Percentiles rank a stretch among this genome's conserved stretches.
phyloP scores from a whole-genome alignment of 1,140 invertebrate species.

The Leptopilina clavipes region DNA sequence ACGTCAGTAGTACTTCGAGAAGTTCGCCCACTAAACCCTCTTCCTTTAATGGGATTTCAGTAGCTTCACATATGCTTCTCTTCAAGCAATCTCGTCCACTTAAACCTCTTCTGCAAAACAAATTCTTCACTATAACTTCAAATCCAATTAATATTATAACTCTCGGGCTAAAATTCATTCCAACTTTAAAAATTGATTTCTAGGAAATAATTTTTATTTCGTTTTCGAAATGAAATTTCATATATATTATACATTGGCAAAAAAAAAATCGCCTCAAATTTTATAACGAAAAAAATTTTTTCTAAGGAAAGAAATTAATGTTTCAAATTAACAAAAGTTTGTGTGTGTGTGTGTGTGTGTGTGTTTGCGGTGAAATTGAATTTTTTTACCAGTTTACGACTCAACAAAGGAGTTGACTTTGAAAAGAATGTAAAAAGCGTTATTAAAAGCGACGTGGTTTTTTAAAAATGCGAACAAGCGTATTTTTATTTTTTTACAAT shows the following conservation, averaged over 20 bases:
- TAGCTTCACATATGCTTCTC: constrained; percentile 73
- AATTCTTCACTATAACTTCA: constrained; percentile 1
- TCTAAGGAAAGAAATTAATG: background rate
- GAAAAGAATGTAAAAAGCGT: constrained; percentile 24
- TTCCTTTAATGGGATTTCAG: constrained; percentile 67
- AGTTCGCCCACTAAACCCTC: constrained; percentile 74
- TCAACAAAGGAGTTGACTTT: constrained; percentile 4
- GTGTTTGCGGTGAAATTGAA: background rate
- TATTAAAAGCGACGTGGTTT: background rate
- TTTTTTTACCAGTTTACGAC: background rate
- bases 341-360: too few species aligned
- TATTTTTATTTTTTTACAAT: too few species aligned
- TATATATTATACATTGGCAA: too few species aligned
- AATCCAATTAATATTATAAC: too few species aligned
- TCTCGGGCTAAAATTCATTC: too few species aligned
- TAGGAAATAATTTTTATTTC: constrained; percentile 38
- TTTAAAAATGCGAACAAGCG: too few species aligned
- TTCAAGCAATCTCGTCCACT: constrained; percentile 70
- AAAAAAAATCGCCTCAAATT: too few species aligned
- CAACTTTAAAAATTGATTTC: too few species aligned
- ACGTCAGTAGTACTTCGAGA: constrained; percentile 74
- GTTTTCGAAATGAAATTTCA: background rate
- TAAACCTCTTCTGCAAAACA: constrained; percentile 59
- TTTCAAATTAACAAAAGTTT: background rate
- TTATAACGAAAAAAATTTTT: too few species aligned